Percentiles rank a stretch among this genome's conserved stretches.
Conservation (phyloP, 1,140 invertebrate species). For the Mactra quadrangularis region DNA sequence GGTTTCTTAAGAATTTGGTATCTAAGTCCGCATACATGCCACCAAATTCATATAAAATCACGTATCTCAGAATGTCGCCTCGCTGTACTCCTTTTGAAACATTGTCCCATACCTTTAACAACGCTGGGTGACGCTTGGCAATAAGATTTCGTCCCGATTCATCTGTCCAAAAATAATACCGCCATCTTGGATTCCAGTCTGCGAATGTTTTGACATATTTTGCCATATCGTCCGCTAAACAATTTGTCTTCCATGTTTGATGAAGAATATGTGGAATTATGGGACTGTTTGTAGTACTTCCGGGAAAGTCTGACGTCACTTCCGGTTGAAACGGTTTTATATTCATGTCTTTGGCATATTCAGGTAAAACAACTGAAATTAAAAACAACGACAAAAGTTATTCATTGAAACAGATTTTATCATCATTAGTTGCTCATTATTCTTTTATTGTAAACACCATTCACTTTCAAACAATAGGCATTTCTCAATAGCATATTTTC, state of each 20-base stretch:
- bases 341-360: neutral
- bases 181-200: constrained; percentile 18
- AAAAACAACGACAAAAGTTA: no score
- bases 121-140: neutral
- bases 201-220: neutral
- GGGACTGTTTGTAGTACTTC: neutral
- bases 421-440: no score
- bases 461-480: no score
- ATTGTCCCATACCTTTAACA: constrained; percentile 1
- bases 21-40: constrained; percentile 37
- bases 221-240: neutral
- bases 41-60: constrained; percentile 31
- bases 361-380: neutral
- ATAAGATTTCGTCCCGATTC: constrained; percentile 2
- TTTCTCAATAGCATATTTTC: no score
- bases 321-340: constrained; percentile 13
- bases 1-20: neutral
- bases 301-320: neutral
- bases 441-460: no score
- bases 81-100: neutral
- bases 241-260: neutral
- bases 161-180: constrained; percentile 42
- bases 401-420: no score
- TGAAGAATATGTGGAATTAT: constrained; percentile 46
- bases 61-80: constrained; percentile 19